Evolutionary conservation across 2,113 vertebrate species (phyloP).

Genomic region (Merops nubicus): DNA sequence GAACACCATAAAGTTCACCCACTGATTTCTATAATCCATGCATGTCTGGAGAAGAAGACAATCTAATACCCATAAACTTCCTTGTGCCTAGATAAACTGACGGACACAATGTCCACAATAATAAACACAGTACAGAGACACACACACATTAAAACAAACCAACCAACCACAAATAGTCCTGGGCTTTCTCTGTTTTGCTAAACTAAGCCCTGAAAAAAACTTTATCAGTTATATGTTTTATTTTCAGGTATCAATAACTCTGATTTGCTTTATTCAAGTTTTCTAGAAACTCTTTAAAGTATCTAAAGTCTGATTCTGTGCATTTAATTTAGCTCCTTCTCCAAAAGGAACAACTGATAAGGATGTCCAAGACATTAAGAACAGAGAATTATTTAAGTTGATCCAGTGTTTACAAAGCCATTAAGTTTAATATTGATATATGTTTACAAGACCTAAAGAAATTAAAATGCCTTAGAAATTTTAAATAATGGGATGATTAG

Average conservation of each 20-base stretch:
- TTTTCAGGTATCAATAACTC: background rate
- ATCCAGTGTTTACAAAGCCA: background rate
- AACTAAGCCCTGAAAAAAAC: background rate
- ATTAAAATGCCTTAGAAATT: background rate
- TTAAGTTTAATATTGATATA: background rate
- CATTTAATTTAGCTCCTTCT: background rate
- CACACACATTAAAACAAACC: rapidly evolving
- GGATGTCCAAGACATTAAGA: background rate
- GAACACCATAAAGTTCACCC: rapidly evolving
- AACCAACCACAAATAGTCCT: background rate
- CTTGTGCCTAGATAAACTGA: background rate
- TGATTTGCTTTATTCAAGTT: background rate
- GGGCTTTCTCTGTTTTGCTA: background rate
- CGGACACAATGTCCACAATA: background rate
- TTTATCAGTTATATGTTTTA: background rate
- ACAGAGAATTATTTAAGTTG: background rate
- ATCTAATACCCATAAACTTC: background rate
- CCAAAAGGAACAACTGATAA: background rate
- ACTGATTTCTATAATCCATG: background rate
- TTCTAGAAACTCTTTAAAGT: background rate
- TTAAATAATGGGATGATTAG: background rate
- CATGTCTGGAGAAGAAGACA: rapidly evolving
- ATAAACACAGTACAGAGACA: background rate
- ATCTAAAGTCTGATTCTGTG: background rate
- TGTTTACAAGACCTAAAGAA: background rate